These are phyloP conservation scores for Petaurus breviceps DNA, from an alignment of 2,113 vertebrate genomes.

Conservation along the genomic window DNA sequence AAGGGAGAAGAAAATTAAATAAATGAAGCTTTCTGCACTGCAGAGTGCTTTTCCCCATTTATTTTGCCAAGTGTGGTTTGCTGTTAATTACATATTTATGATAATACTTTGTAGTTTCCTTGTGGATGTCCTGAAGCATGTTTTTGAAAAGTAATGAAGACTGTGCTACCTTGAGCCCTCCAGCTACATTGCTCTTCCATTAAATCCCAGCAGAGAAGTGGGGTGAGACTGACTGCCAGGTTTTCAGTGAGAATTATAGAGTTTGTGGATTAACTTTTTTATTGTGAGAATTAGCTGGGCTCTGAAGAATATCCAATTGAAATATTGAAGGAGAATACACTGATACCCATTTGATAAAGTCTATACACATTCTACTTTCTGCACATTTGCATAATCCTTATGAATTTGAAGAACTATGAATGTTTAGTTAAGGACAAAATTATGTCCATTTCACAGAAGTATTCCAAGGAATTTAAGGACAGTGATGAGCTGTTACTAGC, in stretches of 20 bases:
- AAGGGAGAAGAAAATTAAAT: conserved; percentile 48
- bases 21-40: conserved; percentile 30
- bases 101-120: conserved; percentile 52
- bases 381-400: background rate
- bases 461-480: background rate
- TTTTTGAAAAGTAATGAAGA: conserved; percentile 42
- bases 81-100: conserved; percentile 63
- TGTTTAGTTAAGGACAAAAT: background rate
- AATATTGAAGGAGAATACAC: conserved; percentile 10
- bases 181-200: conserved; percentile 33
- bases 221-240: conserved; percentile 17
- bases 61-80: conserved; percentile 54
- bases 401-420: conserved; percentile 31
- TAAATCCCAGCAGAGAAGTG: conserved; percentile 43
- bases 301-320: conserved; percentile 46
- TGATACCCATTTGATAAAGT: conserved; percentile 31
- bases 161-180: background rate
- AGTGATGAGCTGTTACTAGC: background rate
- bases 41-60: background rate
- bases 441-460: background rate
- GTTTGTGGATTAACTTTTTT: conserved; percentile 58
- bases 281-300: conserved; percentile 32
- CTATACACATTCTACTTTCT: background rate
- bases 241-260: background rate
- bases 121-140: conserved; percentile 44